Evolutionary conservation across 2,888 invertebrate species (phyloP).

Genomic region (Phyto melanocephala): DNA sequence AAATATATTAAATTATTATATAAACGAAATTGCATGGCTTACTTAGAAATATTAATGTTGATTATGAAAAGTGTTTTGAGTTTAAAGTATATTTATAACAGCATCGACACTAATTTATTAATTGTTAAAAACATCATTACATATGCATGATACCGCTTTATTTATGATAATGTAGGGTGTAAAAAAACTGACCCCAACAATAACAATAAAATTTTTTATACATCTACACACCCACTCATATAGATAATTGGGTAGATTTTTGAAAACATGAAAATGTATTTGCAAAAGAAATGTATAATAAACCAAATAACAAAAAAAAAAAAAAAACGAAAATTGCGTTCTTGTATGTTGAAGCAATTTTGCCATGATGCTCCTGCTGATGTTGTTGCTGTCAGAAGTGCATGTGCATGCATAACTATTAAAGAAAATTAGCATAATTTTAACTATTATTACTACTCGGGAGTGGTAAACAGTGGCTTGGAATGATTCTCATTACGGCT

Average conservation of each 20-base stretch:
- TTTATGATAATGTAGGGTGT: no score
- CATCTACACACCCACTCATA: not conserved
- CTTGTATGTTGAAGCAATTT: not conserved
- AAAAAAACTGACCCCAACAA: conserved; percentile 46
- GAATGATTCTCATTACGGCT: no score
- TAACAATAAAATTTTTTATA: no score
- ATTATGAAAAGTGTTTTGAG: no score
- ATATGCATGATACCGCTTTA: no score
- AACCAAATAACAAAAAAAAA: not conserved
- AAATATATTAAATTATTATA: no score
- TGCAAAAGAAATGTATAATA: conserved; percentile 14
- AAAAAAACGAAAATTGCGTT: not conserved
- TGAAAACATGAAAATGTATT: conserved; percentile 16
- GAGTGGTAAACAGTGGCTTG: conserved; percentile 22
- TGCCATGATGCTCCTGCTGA: not conserved
- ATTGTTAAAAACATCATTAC: no score
- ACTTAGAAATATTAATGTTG: no score
- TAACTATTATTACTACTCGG: conserved; percentile 30
- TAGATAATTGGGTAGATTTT: not conserved
- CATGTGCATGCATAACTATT: conserved; percentile 58
- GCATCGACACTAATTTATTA: no score
- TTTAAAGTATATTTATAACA: no score
- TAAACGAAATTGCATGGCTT: no score
- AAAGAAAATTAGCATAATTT: conserved; percentile 64
- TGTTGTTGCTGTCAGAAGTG: not conserved